phyloP scores from a whole-genome alignment of 2,888 invertebrate species.

The Argyra leucocephala region DNA sequence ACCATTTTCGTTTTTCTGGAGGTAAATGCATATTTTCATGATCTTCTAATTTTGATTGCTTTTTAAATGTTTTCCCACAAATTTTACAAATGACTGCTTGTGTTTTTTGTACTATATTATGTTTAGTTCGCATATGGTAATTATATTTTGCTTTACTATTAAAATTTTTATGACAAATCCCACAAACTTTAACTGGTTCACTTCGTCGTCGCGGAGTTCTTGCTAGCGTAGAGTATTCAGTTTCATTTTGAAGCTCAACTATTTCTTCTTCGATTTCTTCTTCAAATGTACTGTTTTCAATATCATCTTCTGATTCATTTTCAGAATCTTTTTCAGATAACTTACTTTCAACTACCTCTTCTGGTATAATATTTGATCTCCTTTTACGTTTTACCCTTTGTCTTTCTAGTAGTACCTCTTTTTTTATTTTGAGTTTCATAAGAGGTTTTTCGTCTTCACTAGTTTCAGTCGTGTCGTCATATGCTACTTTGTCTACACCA shows the following conservation, averaged over 20 bases:
- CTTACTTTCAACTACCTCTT: background rate
- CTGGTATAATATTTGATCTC: background rate
- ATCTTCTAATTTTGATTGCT: constrained; percentile 22
- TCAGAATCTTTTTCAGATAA: background rate
- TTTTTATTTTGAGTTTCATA: background rate
- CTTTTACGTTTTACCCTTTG: background rate
- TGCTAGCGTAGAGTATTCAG: background rate
- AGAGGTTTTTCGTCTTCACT: background rate
- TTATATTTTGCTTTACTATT: background rate
- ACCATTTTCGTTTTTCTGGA: constrained; percentile 26
- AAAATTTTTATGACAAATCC: background rate
- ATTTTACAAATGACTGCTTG: constrained; percentile 14
- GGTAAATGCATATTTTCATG: constrained; percentile 30
- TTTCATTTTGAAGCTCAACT: background rate
- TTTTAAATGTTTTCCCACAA: constrained; percentile 19
- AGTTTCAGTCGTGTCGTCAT: background rate
- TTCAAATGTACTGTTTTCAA: background rate
- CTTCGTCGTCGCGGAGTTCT: background rate
- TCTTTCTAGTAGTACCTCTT: background rate
- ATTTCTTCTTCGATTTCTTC: background rate
- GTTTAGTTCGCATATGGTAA: background rate
- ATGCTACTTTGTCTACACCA: background rate
- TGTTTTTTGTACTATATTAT: background rate
- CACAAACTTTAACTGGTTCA: background rate
- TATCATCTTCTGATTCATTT: background rate